Percentiles rank a stretch among this genome's conserved stretches.
Conservation (phyloP, 2,113 vertebrate genomes). For the Lepus europaeus region DNA sequence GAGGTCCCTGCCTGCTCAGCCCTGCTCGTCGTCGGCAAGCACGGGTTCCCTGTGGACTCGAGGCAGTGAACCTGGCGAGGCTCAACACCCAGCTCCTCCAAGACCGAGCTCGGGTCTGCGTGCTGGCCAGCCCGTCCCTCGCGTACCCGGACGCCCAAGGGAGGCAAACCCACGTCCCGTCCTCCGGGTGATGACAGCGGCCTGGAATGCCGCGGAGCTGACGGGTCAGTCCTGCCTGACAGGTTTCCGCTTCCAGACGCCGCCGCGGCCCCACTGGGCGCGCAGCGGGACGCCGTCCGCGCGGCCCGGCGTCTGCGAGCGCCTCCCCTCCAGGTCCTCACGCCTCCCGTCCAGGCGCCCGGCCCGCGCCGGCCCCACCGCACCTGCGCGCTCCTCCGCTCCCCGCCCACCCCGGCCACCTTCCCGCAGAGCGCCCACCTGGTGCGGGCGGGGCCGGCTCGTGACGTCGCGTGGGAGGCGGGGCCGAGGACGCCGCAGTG, state of each 20-base stretch:
- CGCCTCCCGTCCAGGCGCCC: rapidly evolving
- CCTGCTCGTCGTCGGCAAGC: not conserved
- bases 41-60: not conserved
- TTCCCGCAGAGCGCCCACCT: not conserved
- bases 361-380: no score
- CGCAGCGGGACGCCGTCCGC: no score
- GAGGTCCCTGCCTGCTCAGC: not conserved
- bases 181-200: not conserved
- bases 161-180: not conserved
- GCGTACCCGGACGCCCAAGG: not conserved
- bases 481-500: constrained; percentile 76
- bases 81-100: not conserved
- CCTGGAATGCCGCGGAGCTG: not conserved
- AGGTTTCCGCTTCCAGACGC: constrained; percentile 63
- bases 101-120: not conserved
- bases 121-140: not conserved
- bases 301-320: not conserved
- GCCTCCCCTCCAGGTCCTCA: not conserved
- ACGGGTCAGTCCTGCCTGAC: constrained; percentile 67
- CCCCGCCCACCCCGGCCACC: not conserved
- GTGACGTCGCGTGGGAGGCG: constrained; percentile 65
- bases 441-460: not conserved
- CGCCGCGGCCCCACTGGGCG: not conserved
- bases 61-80: not conserved
- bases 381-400: not conserved